Percentiles rank a stretch among this genome's conserved stretches.
Evolutionary conservation across 2,888 invertebrate species (phyloP).

Genomic region (Harpalus rufipes): DNA sequence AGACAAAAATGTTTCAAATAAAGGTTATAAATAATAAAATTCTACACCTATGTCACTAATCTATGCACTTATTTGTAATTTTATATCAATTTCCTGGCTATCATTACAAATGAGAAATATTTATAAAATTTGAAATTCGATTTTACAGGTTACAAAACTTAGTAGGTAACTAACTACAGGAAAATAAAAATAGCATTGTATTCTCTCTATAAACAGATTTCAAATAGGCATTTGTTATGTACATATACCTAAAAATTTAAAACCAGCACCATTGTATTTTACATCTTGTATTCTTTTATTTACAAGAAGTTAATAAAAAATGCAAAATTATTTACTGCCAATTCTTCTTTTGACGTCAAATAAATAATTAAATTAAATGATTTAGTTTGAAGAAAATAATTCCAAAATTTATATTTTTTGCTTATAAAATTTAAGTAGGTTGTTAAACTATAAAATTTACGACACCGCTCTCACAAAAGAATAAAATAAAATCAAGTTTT

Average conservation of each 20-base stretch:
- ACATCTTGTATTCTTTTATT: neutral
- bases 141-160: no score
- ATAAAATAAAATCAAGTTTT: slow-evolving; percentile 35
- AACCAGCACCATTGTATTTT: neutral
- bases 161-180: no score
- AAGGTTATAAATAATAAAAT: no score
- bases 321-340: slow-evolving; percentile 12
- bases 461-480: slow-evolving; percentile 5
- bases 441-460: slow-evolving; percentile 27
- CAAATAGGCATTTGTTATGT: no score
- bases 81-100: no score
- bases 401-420: slow-evolving; percentile 17
- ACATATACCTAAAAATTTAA: neutral
- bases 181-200: no score
- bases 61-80: no score
- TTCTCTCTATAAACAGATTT: no score
- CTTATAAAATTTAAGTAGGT: slow-evolving; percentile 23
- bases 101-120: no score
- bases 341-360: slow-evolving; percentile 12
- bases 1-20: no score
- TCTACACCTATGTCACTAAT: no score
- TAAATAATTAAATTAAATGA: slow-evolving; percentile 28
- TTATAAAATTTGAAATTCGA: no score
- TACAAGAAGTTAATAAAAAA: neutral
- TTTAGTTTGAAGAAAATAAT: slow-evolving; percentile 24